Percentiles rank a stretch among this genome's conserved stretches.
Conservation (phyloP, 2,797 vertebrate species). For the Pygocentrus nattereri region DNA sequence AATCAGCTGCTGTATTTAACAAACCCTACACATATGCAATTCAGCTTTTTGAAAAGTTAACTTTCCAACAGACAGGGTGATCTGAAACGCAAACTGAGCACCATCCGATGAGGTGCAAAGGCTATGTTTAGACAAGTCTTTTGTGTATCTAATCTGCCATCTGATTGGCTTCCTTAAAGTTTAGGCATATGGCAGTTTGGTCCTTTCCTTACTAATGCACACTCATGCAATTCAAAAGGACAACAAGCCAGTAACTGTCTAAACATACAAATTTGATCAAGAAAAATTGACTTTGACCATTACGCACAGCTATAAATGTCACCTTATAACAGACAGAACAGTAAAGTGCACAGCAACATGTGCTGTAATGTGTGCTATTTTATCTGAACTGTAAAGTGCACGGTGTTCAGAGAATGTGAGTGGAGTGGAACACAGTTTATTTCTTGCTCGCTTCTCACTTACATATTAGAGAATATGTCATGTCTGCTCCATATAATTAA, state of each 20-base stretch:
- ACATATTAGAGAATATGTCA: too few species aligned
- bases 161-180: neutral
- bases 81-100: neutral
- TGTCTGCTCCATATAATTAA: too few species aligned
- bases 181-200: neutral
- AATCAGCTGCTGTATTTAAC: neutral
- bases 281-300: neutral
- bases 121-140: neutral
- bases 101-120: neutral
- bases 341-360: neutral
- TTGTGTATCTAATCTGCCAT: neutral
- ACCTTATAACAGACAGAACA: neutral
- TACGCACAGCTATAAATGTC: neutral
- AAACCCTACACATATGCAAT: neutral
- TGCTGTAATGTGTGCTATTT: neutral
- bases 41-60: neutral
- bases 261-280: slow-evolving; percentile 2
- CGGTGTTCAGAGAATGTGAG: too few species aligned
- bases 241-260: slow-evolving; percentile 4
- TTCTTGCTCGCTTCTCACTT: too few species aligned
- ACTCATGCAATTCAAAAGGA: neutral
- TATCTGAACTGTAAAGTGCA: neutral
- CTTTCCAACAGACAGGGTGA: neutral
- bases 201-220: neutral
- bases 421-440: too few species aligned